Percentiles rank a stretch among this genome's conserved stretches.
Conservation (phyloP, 2,113 vertebrate genomes). For the Pseudopipra pipra region DNA sequence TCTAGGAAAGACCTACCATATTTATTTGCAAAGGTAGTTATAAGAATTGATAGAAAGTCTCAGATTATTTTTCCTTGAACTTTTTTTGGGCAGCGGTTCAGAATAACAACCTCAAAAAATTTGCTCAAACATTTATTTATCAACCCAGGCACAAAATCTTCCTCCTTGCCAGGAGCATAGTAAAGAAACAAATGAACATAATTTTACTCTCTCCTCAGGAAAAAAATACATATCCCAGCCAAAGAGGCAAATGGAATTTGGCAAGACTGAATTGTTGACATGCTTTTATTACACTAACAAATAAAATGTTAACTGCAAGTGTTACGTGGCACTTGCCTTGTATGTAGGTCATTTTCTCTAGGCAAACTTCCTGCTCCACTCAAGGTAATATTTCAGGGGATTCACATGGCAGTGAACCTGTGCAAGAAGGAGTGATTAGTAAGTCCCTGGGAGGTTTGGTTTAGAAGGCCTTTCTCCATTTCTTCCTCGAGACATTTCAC, state of each 20-base stretch:
- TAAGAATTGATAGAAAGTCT: not conserved
- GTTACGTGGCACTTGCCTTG: not conserved
- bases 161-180: not conserved
- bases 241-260: slow-evolving; percentile 18
- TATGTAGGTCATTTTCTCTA: slow-evolving; percentile 22
- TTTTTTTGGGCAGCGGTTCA: not conserved
- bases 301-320: not conserved
- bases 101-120: not conserved
- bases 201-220: slow-evolving; percentile 8
- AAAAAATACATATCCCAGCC: slow-evolving; percentile 4
- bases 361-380: not conserved
- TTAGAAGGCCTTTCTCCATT: not conserved
- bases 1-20: not conserved
- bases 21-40: not conserved
- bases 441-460: not conserved
- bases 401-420: not conserved
- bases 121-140: slow-evolving; percentile 21
- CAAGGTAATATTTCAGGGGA: not conserved
- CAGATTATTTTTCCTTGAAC: not conserved
- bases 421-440: not conserved
- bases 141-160: not conserved
- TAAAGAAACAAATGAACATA: slow-evolving; percentile 3
- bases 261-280: not conserved
- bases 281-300: slow-evolving; percentile 39
- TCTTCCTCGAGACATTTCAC: not conserved